Percentiles rank a stretch among this genome's conserved stretches.
phyloP scores from a whole-genome alignment of 1,140 invertebrate genomes.

The Papilio polyxenes region DNA sequence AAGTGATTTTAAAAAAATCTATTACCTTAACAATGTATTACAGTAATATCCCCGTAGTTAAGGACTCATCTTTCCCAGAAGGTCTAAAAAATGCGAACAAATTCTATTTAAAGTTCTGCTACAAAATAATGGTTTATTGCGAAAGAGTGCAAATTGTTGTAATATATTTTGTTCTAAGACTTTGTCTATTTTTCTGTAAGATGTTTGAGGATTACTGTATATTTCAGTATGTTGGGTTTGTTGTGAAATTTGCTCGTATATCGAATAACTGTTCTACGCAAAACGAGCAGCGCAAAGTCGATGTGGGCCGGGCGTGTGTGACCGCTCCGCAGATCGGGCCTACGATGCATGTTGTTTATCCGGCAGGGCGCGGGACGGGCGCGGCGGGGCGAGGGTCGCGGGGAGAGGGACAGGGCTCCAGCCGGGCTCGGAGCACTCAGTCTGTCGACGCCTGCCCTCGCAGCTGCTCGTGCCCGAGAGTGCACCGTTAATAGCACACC shows the following conservation, averaged over 20 bases:
- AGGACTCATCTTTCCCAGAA: background rate
- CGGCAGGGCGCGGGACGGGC: slow-evolving; percentile 62
- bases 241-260: slow-evolving; percentile 1
- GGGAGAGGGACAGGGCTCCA: slow-evolving; percentile 67
- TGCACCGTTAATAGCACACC: slow-evolving; percentile 58
- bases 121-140: background rate
- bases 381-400: slow-evolving; percentile 50
- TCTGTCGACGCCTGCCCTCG: slow-evolving; percentile 67
- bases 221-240: background rate
- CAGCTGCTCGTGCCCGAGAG: slow-evolving; percentile 64
- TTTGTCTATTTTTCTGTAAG: background rate
- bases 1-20: too few species aligned
- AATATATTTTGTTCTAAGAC: background rate
- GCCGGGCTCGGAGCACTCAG: slow-evolving; percentile 72
- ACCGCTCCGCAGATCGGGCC: slow-evolving; percentile 67
- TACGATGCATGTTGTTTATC: slow-evolving; percentile 80
- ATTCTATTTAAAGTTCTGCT: background rate
- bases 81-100: too few species aligned
- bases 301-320: slow-evolving; percentile 26
- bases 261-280: slow-evolving; percentile 28
- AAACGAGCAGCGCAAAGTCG: slow-evolving; percentile 31
- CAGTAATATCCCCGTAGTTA: background rate
- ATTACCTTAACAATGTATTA: background rate
- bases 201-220: background rate
- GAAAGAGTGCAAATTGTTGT: background rate